Base-by-base conservation (phyloP, 2,113 vertebrate species). In the Sylvilagus bachmani region DNA sequence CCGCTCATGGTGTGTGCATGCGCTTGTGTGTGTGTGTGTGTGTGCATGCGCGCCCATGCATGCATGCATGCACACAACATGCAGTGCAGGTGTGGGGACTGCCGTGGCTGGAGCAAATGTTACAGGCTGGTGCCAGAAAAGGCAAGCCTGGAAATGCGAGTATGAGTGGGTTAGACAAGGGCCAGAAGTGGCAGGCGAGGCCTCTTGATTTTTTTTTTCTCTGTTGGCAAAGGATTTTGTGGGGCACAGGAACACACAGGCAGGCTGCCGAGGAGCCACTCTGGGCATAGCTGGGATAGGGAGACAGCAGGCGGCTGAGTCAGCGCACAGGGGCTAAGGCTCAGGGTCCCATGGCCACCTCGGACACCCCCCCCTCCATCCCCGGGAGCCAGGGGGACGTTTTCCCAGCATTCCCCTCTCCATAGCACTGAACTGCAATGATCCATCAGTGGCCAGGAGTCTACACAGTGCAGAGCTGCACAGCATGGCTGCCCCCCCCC, bases 101-200 rank as follows among this genome's bases (percentile, higher is more conserved):
- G 13, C 49, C 13, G 31, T 17, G 19, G 27, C 58, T 14, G 14
- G 19, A 88, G 6, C 55, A n/a, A 66, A 44, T 11, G 27, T 49
- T 16, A 10, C 17, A 6, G 22, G 22, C 7, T 12, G 55, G 21
- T 7, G 27, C n/a, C 2, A 10, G 13, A 62, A 58, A 74, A 79
- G 25, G 38, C 11, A 36, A 44, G 51, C 24, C 24, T 21, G 25
- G 24, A 31, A n/a, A 21, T 7, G 10, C 36, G 33, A 13, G 6
- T n/a, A 13, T 58, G 55, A 29, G 55, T 4, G 7, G 83, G 22
- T 8, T 2, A 12, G 53, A 77, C 13, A 55, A 73, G 64, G 38
- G 33, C 79, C 71, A 62, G 51, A 84, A 38, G 33, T 58, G 33
- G 33, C 17, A 89, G 27, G 84, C 84, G 77, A 88, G 62, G 71